Conservation (phyloP, 1,140 invertebrate genomes). For the Dolichoris vasculosae region DNA sequence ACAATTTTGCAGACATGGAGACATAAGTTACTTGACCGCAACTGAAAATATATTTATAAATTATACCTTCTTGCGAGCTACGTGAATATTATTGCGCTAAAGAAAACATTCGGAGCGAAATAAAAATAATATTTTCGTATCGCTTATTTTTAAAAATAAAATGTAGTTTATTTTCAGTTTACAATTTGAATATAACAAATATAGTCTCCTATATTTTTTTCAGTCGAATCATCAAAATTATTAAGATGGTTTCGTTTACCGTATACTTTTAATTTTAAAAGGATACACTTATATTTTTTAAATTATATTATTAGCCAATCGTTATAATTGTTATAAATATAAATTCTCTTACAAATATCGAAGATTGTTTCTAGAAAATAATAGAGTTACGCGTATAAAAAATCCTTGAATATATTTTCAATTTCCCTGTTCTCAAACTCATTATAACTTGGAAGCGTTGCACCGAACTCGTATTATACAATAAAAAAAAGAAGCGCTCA, state of each 20-base stretch:
- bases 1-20: not conserved
- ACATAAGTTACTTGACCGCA: not conserved
- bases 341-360: too few species aligned
- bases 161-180: too few species aligned
- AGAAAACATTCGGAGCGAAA: not conserved
- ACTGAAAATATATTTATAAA: slow-evolving; percentile 12
- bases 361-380: not conserved
- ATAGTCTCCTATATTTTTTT: too few species aligned
- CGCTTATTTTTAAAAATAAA: not conserved
- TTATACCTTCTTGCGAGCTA: not conserved
- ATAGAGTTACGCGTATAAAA: not conserved
- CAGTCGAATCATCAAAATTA: too few species aligned
- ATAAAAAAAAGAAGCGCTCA: slow-evolving; percentile 1
- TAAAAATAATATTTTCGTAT: not conserved
- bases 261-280: too few species aligned
- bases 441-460: not conserved
- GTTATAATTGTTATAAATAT: too few species aligned
- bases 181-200: too few species aligned
- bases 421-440: slow-evolving; percentile 17
- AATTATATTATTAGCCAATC: too few species aligned
- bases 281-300: too few species aligned
- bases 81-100: not conserved
- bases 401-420: slow-evolving; percentile 27
- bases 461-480: not conserved
- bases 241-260: too few species aligned